phyloP scores from a whole-genome alignment of 2,797 vertebrate genomes.

The Argya squamiceps region DNA sequence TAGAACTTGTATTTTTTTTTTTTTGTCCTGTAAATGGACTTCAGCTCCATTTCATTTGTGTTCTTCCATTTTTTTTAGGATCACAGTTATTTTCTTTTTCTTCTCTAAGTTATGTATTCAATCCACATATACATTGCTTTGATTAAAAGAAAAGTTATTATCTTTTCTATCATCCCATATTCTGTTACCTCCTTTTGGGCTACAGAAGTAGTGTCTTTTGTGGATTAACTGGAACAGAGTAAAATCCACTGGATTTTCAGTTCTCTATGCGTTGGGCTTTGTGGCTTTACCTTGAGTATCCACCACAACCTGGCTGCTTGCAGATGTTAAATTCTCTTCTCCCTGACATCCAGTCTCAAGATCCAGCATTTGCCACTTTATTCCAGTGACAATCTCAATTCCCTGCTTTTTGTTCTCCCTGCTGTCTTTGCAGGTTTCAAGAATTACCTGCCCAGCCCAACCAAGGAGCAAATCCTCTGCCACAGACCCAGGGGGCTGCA shows the following conservation, averaged over 20 bases:
- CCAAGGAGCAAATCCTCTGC: neutral
- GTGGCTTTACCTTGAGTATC: neutral
- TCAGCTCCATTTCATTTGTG: neutral
- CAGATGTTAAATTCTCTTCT: neutral
- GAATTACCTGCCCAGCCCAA: neutral
- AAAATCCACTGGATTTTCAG: neutral
- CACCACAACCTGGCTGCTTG: neutral
- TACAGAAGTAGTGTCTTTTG: neutral
- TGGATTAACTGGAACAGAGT: neutral
- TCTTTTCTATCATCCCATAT: neutral
- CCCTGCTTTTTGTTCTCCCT: neutral
- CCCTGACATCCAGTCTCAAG: neutral
- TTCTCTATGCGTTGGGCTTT: neutral
- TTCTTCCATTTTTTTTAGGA: neutral
- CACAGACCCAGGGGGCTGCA: slow-evolving; percentile 68
- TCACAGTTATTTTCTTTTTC: fast-evolving
- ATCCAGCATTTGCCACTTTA: neutral
- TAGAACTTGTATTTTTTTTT: neutral
- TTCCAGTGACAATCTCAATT: neutral
- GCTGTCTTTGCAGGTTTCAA: slow-evolving; percentile 58
- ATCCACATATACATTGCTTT: neutral
- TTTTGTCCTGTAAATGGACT: neutral
- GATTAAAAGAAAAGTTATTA: neutral
- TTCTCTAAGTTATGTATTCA: neutral
- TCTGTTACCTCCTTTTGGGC: neutral